These are phyloP conservation scores for Catalaphyllia jardinei DNA, from an alignment of 64 coral and sea anemone genomes.

Conservation along the genomic window DNA sequence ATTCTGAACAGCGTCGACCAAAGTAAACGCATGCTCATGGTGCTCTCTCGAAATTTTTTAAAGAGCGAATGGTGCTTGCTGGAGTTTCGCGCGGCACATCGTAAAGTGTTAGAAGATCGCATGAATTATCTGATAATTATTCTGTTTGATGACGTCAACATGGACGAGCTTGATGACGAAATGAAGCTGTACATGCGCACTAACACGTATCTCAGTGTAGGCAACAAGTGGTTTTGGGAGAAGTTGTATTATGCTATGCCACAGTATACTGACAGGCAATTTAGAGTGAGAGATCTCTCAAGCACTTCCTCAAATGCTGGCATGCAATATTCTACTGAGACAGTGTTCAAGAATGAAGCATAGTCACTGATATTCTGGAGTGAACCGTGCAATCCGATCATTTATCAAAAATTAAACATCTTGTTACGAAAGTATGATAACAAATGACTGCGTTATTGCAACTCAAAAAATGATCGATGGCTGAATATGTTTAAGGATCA, in stretches of 20 bases:
- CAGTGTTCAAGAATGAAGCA: background rate
- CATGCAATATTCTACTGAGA: background rate
- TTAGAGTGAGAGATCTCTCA: background rate
- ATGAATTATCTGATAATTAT: constrained; percentile 83
- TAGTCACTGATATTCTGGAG: background rate
- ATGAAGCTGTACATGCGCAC: constrained; percentile 82
- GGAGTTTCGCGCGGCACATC: constrained; percentile 89
- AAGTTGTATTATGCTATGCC: constrained; percentile 74
- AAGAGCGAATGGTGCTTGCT: constrained; percentile 91
- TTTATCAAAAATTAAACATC: too few species aligned
- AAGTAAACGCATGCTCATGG: constrained; percentile 75
- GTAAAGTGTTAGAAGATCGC: constrained; percentile 71
- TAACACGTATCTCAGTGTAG: constrained; percentile 80
- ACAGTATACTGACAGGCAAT: background rate
- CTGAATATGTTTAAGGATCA: too few species aligned
- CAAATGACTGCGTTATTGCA: too few species aligned
- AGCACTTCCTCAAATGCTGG: background rate
- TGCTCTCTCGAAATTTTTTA: constrained; percentile 69
- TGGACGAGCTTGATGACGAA: constrained; percentile 73
- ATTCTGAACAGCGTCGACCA: constrained; percentile 64
- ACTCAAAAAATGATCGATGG: too few species aligned
- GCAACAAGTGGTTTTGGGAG: constrained; percentile 86
- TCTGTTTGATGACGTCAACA: constrained; percentile 68
- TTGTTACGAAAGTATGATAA: too few species aligned
- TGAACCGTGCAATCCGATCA: too few species aligned